Evolutionary conservation across 2,113 vertebrate species (phyloP).

Genomic region (Xyliphius kryptos): DNA sequence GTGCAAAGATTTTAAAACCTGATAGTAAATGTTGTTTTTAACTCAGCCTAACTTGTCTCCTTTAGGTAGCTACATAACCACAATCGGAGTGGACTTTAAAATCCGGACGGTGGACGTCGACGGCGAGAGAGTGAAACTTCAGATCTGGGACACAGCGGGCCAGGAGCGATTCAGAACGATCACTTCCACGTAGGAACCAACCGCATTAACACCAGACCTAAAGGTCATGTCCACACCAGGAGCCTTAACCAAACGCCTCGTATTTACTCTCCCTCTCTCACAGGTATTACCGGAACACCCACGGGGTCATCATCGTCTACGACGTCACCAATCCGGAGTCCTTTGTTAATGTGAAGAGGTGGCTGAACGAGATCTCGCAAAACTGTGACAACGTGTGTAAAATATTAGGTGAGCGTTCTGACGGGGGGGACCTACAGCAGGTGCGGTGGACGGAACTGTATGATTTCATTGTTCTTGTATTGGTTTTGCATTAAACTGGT

Average conservation of each 20-base stretch:
- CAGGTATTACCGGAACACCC: constrained; percentile 79
- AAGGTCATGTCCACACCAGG: neutral
- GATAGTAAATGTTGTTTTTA: too few relatives aligned
- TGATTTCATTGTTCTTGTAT: neutral
- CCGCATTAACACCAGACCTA: neutral
- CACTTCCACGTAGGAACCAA: constrained; percentile 67
- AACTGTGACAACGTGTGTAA: constrained; percentile 79
- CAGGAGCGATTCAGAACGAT: constrained; percentile 77
- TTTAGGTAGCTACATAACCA: constrained; percentile 77
- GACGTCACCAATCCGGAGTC: constrained; percentile 79
- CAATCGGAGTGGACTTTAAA: constrained; percentile 78
- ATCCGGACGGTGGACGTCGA: constrained; percentile 73
- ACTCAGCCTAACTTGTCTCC: neutral
- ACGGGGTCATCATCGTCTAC: constrained; percentile 77
- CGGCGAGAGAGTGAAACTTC: constrained; percentile 72
- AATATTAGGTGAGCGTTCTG: constrained; percentile 64
- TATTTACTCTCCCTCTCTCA: neutral
- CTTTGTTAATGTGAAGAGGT: constrained; percentile 75
- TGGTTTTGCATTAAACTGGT: neutral
- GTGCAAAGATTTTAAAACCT: too few relatives aligned
- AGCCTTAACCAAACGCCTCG: neutral
- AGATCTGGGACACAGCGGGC: constrained; percentile 79
- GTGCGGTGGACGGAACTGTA: too few relatives aligned
- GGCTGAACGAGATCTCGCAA: constrained; percentile 77
- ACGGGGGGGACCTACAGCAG: neutral